Evolutionary conservation across 2,113 vertebrate genomes (phyloP).

Genomic region (Nansenia antarctica): DNA sequence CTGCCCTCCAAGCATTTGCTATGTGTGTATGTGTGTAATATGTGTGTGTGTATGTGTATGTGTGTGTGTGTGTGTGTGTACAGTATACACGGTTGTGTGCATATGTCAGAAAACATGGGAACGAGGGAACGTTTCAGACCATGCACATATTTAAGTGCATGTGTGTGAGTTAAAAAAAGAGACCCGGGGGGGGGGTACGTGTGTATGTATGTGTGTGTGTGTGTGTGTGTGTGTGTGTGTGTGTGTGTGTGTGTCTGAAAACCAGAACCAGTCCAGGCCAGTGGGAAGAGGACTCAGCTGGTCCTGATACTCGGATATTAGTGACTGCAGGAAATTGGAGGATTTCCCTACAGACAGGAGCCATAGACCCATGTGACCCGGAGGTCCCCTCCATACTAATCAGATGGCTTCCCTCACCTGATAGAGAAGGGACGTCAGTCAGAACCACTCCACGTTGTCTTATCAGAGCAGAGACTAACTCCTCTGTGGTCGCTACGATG

Average conservation of each 20-base stretch:
- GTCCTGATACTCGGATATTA: slow-evolving; percentile 52
- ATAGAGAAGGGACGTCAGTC: slow-evolving; percentile 24
- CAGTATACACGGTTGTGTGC: too few species aligned
- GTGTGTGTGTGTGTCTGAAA: slow-evolving; percentile 31
- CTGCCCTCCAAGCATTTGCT: not conserved
- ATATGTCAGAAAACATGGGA: not conserved
- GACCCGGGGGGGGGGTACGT: too few species aligned
- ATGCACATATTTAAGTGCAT: not conserved
- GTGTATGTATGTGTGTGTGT: not conserved
- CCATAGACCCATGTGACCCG: slow-evolving; percentile 34
- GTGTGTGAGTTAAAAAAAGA: not conserved
- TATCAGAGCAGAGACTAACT: not conserved
- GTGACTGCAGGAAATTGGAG: slow-evolving; percentile 68
- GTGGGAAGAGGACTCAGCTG: slow-evolving; percentile 60
- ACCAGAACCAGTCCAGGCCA: slow-evolving; percentile 34
- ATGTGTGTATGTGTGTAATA: not conserved
- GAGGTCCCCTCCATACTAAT: slow-evolving; percentile 40
- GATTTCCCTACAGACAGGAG: slow-evolving; percentile 53
- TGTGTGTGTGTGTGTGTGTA: not conserved
- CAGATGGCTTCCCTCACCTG: slow-evolving; percentile 35
- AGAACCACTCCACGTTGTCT: not conserved
- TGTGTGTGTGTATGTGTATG: not conserved
- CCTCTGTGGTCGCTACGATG: too few species aligned
- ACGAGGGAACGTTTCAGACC: not conserved
- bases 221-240: slow-evolving; percentile 3